Base-by-base conservation (phyloP, 2,888 invertebrate species). In the Campopleginae sp. region DNA sequence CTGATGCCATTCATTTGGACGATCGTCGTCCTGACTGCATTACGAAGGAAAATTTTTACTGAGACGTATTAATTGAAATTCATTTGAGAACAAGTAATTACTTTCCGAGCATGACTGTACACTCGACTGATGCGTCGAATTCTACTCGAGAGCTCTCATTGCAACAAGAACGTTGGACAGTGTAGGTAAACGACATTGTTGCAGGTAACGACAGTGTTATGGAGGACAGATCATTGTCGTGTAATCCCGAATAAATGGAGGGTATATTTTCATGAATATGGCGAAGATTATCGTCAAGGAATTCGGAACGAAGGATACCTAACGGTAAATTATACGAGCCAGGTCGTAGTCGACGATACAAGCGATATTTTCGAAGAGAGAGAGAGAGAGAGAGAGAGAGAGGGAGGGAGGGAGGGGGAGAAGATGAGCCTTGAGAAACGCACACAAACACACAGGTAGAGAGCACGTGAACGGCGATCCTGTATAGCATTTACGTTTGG, bases 231-330 rank as follows among this genome's bases (percentile, higher is more conserved):
- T 7, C 12, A 17, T 23, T 58, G 54, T 72, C 48, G 46, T 74
- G 42, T 65, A 75, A 77, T 78, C 74, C 77, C 68, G 44, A 63
- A 46, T n/a, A 61, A 27, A 51, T 12, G 23, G 51, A 80, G 58
- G 80, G 54, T 63, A 66, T 58, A 33, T 51, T 81, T 72, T 68
- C 65, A 61, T 84, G 77, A 63, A 79, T 75, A 87, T n/a, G 48
- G 27, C 14, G 63, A 84, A 74, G 88, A 88, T 87, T 87, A 88
- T 87, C 85, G 84, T 80, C 82, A 68, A 82, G 83, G 88, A 85
- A 87, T 88, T 88, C 75, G 82, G 85, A 87, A 84, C 85, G 82
- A 85, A 82, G 86, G 86, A 84, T 88, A 87, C 87, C 88, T 87
- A 88, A 88, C 88, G 88, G 88, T 87, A 87, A 58, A 80, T 74